These are phyloP conservation scores for Clarias batrachus DNA, from an alignment of 2,113 vertebrate genomes.

Conservation along the genomic window DNA sequence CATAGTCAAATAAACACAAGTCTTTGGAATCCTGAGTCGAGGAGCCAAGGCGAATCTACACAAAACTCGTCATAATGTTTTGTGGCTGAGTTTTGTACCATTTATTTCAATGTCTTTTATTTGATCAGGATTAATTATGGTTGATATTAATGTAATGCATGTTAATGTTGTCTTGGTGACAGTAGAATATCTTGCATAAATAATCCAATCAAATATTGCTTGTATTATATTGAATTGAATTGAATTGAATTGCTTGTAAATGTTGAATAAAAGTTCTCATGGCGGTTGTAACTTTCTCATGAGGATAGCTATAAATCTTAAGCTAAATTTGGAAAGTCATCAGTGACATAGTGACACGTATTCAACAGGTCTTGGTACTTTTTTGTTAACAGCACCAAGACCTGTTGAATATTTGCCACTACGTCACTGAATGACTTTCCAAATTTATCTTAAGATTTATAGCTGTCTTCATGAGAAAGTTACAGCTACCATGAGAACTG, in stretches of 20 bases:
- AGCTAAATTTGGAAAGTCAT: not conserved
- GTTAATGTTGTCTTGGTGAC: not conserved
- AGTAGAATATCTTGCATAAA: not conserved
- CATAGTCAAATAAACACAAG: too few relatives aligned
- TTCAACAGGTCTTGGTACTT: not conserved
- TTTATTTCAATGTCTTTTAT: not conserved
- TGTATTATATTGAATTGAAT: not conserved
- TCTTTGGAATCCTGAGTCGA: too few relatives aligned
- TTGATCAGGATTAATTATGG: not conserved
- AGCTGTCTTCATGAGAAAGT: not conserved
- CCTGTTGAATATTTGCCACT: not conserved
- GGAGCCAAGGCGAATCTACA: too few relatives aligned
- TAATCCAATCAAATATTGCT: not conserved
- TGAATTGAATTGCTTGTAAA: too few relatives aligned
- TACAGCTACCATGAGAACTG: conserved; percentile 25
- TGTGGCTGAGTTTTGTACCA: not conserved
- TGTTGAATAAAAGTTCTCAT: conserved; percentile 14
- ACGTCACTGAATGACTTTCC: not conserved
- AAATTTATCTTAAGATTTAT: conserved; percentile 1
- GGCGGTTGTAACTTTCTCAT: not conserved
- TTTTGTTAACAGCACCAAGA: not conserved
- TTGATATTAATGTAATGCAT: not conserved
- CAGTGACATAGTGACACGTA: not conserved
- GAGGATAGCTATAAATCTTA: not conserved
- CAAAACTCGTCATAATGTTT: too few relatives aligned